These are phyloP conservation scores for Rhizoglyphus robini DNA, from an alignment of 1,140 invertebrate species.

Conservation along the genomic window DNA sequence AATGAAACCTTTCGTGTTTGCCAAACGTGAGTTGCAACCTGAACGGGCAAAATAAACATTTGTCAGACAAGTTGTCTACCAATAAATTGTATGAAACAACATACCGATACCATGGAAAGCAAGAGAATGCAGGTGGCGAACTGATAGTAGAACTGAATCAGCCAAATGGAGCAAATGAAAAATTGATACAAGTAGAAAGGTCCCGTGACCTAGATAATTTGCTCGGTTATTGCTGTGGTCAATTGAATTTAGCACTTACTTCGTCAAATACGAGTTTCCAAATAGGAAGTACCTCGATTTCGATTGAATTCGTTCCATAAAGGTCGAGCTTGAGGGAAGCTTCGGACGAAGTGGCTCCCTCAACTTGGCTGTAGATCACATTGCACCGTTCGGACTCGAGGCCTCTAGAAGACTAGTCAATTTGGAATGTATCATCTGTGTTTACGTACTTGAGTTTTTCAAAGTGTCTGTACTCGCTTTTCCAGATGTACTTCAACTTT, in stretches of 20 bases:
- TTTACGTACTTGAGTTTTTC: slow-evolving; percentile 28
- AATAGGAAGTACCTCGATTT: slow-evolving; percentile 30
- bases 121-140: slow-evolving; percentile 33
- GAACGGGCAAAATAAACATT: slow-evolving; percentile 1
- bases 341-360: slow-evolving; percentile 25
- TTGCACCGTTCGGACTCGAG: slow-evolving; percentile 26
- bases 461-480: slow-evolving; percentile 28
- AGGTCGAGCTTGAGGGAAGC: slow-evolving; percentile 23
- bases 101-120: slow-evolving; percentile 32
- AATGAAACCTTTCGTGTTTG: slow-evolving; percentile 32
- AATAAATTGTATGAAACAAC: background rate
- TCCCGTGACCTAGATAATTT: slow-evolving; percentile 30
- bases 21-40: slow-evolving; percentile 31
- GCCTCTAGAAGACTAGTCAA: slow-evolving; percentile 19
- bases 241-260: slow-evolving; percentile 21
- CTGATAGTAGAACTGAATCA: slow-evolving; percentile 31
- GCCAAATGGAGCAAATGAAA: slow-evolving; percentile 35
- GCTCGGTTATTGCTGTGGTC: background rate
- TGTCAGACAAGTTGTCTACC: background rate
- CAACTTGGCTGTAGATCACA: slow-evolving; percentile 23
- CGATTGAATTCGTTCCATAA: slow-evolving; percentile 30
- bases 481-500: slow-evolving; percentile 34
- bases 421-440: background rate
- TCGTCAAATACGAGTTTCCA: slow-evolving; percentile 28
- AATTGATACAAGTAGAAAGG: slow-evolving; percentile 38